Evolutionary conservation across 2,113 vertebrate genomes (phyloP), one percentile per base, ranked within the genome.

Genomic region (Ctenomys sociabilis): DNA sequence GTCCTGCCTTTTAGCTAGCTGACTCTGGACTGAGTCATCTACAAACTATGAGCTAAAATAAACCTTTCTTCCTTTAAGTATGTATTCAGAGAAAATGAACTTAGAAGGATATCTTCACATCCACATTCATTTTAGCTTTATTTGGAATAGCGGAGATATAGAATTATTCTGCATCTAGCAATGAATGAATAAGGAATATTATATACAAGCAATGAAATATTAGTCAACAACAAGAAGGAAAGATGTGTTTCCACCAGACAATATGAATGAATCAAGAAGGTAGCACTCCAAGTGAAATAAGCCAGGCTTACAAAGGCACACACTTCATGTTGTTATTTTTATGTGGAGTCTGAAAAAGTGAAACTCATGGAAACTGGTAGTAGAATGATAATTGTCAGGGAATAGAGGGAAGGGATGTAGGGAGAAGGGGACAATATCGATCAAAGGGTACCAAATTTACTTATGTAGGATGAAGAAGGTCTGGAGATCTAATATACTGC

Each of bases 381-480:
- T 59, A 37, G 37, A 81, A 28, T 80, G 80, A 40, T 78, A n/a
- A 6, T 52, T 37, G 24, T 3, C 19, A 37, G 30, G 12, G 8
- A 30, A 7, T 8, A 52, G 9, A 7, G 16, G 5, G 24, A 16
- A 32, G 8, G 17, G 17, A 19, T 12, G 0, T 49, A 57, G 3
- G 40, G 24, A 75, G 37, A 83, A 7, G 5, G 35, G 43, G 78
- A 40, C 37, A 68, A 59, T 88, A 70, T 17, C 70, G 40, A 22
- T 30, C 12, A 78, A 49, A 32, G 26, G 0, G 5, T 86, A 49
- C 3, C 26, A 45, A 66, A 13, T 37, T 61, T 61, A 35, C 21
- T 75, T n/a, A 64, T 37, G 7, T 32, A 6, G 6, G 28, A 45
- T 17, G 11, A 84, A 90, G 14, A 54, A 28, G 19, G 8, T 77